Percentiles rank a stretch among this genome's conserved stretches.
phyloP scores from a whole-genome alignment of 1,140 invertebrate genomes.

The Drosophila pandora region DNA sequence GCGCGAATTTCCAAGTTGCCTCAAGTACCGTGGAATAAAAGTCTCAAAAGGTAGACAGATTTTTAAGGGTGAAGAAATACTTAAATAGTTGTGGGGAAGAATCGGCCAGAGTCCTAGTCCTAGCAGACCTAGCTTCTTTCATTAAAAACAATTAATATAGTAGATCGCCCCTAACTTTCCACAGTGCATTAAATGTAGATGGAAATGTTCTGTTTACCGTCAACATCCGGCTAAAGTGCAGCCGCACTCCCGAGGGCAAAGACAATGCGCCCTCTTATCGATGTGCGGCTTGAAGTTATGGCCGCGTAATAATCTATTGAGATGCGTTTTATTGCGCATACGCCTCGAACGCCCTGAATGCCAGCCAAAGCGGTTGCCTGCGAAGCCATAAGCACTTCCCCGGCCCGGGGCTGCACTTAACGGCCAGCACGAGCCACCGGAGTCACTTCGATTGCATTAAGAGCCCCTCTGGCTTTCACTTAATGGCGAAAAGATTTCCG shows the following conservation, averaged over 20 bases:
- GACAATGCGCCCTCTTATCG: constrained; percentile 54
- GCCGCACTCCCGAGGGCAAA: constrained; percentile 26
- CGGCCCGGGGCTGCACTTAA: constrained; percentile 63
- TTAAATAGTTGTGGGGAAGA: no score
- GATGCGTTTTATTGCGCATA: constrained; percentile 74
- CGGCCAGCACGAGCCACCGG: constrained; percentile 51
- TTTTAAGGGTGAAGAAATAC: neutral
- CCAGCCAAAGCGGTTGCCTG: constrained; percentile 9
- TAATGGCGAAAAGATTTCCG: constrained; percentile 19
- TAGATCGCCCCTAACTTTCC: neutral
- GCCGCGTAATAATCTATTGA: constrained; percentile 74
- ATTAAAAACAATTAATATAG: neutral
- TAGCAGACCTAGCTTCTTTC: no score
- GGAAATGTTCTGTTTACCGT: constrained; percentile 72
- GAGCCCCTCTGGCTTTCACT: constrained; percentile 48
- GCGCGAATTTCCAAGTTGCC: constrained; percentile 34
- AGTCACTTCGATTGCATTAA: constrained; percentile 54
- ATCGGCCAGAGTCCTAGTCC: no score
- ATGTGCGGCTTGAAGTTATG: constrained; percentile 63
- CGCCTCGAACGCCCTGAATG: constrained; percentile 62
- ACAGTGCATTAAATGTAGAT: constrained; percentile 28
- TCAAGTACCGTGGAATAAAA: constrained; percentile 39
- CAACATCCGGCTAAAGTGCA: constrained; percentile 57
- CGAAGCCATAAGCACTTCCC: constrained; percentile 19
- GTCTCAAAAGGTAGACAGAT: neutral